phyloP scores from a whole-genome alignment of 2,888 invertebrate genomes.

The Chironomus tentans region DNA sequence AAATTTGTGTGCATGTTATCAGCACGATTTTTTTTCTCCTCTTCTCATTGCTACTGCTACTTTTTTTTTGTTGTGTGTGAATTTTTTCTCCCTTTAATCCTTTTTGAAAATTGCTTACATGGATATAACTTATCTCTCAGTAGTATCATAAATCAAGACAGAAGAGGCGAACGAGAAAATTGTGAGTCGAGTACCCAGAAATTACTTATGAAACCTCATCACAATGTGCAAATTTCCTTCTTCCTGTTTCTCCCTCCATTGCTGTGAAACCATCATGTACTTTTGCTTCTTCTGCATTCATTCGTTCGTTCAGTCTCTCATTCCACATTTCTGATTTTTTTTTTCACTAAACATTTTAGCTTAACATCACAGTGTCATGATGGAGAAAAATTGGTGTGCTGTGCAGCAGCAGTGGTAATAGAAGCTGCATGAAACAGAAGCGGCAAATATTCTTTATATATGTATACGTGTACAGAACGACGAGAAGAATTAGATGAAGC shows the following conservation, averaged over 20 bases:
- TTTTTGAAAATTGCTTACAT: conserved; percentile 4
- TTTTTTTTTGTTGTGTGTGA: not conserved
- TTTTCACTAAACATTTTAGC: not conserved
- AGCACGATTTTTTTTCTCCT: not conserved
- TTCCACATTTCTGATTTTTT: not conserved
- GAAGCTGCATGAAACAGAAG: not conserved
- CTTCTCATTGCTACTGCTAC: not conserved
- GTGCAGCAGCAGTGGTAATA: not conserved
- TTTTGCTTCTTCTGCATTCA: not conserved
- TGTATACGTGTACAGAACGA: not conserved
- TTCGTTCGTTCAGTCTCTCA: not conserved
- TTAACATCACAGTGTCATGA: conserved; percentile 15
- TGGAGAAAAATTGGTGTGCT: not conserved
- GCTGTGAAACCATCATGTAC: not conserved
- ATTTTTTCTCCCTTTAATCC: not conserved
- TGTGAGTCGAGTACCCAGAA: not conserved
- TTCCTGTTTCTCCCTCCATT: not conserved
- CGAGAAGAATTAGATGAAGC: not conserved
- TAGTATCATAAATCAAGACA: conserved; percentile 3
- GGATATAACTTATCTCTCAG: conserved; percentile 3
- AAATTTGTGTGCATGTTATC: not conserved
- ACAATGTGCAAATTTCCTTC: conserved; percentile 19
- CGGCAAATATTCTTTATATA: not conserved
- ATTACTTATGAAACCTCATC: not conserved
- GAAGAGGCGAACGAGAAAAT: not conserved